These are phyloP conservation scores for Atherinomorus stipes DNA, from an alignment of 2,113 vertebrate genomes.

Conservation along the genomic window DNA sequence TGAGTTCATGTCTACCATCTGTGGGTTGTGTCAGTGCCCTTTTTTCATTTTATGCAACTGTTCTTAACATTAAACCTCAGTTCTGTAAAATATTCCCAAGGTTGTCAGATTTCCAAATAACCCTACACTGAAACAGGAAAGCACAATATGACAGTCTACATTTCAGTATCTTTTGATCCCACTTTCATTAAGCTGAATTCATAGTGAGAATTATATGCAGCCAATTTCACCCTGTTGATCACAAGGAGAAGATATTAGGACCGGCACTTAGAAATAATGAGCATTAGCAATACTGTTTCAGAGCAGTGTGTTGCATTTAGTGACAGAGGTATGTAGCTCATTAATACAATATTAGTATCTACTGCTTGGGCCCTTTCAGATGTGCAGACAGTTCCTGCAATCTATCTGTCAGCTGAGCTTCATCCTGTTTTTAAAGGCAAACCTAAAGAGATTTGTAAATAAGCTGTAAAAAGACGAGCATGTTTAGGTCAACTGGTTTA, in stretches of 20 bases:
- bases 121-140: background rate
- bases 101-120: background rate
- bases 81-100: background rate
- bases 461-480: too few species aligned
- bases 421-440: too few species aligned
- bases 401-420: too few species aligned
- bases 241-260: constrained; percentile 16
- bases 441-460: too few species aligned
- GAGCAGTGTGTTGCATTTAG: too few species aligned
- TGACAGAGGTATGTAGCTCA: too few species aligned
- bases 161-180: constrained; percentile 45
- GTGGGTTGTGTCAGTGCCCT: background rate
- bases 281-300: background rate
- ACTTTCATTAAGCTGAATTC: constrained; percentile 8
- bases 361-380: too few species aligned
- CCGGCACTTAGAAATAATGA: background rate
- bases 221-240: background rate
- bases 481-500: too few species aligned
- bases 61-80: background rate
- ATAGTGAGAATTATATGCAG: constrained; percentile 30
- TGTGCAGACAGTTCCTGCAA: too few species aligned
- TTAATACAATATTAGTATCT: too few species aligned
- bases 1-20: background rate
- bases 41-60: background rate
- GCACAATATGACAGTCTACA: constrained; percentile 7